These are phyloP conservation scores for Syritta pipiens DNA, from an alignment of 2,888 invertebrate genomes.

Conservation along the genomic window DNA sequence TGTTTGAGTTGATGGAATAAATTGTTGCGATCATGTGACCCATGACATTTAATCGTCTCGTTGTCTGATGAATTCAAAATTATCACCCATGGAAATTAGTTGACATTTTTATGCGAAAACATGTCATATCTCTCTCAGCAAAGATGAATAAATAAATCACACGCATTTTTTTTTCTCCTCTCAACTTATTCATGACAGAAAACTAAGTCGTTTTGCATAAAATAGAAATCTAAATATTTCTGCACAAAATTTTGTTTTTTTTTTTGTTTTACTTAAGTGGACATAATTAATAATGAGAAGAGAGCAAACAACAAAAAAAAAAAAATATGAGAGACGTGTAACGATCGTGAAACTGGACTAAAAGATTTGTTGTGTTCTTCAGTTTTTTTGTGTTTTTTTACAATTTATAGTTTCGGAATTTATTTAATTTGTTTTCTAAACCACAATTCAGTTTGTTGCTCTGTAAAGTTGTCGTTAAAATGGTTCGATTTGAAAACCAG, in stretches of 20 bases:
- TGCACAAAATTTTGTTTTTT: slow-evolving; percentile 3
- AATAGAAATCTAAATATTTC: slow-evolving; percentile 8
- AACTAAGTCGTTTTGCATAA: slow-evolving; percentile 1
- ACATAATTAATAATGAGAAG: not conserved
- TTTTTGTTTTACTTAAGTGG: slow-evolving; percentile 7
- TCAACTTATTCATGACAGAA: slow-evolving; percentile 8
- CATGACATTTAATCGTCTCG: too few species aligned
- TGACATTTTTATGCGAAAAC: not conserved
- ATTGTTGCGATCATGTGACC: too few species aligned
- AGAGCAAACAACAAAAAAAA: not conserved
- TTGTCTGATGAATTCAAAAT: too few species aligned
- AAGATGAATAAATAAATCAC: not conserved
- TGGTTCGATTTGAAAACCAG: too few species aligned
- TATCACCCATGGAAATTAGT: not conserved
- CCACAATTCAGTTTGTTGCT: not conserved
- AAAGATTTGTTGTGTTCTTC: not conserved
- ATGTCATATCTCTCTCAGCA: not conserved
- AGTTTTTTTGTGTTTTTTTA: not conserved
- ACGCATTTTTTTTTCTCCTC: not conserved
- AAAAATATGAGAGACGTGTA: not conserved
- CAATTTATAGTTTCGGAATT: not conserved
- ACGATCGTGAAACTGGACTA: too few species aligned
- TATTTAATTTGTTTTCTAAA: slow-evolving; percentile 7
- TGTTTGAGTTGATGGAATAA: too few species aligned
- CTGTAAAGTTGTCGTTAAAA: slow-evolving; percentile 13